Conservation (phyloP, 2,888 invertebrate species). For the Drosophila robusta region DNA sequence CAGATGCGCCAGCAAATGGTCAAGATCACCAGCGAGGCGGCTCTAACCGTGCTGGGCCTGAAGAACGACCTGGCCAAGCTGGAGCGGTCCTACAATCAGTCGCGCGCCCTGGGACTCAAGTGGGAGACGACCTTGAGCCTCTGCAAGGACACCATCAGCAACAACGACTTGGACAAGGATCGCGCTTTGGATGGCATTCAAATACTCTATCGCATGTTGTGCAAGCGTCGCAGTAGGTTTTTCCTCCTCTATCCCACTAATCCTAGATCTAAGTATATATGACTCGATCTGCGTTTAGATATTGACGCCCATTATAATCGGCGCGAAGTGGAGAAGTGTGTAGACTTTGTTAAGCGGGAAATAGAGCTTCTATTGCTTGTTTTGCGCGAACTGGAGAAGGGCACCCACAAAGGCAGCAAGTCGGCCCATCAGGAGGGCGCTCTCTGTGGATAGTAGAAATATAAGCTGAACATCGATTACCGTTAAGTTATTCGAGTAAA, state of each 20-base stretch:
- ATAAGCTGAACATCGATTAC: neutral
- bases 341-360: conserved; percentile 61
- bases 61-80: conserved; percentile 83
- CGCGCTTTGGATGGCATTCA: conserved; percentile 82
- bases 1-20: conserved; percentile 83
- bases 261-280: too few species aligned
- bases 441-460: conserved; percentile 18
- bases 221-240: conserved; percentile 75
- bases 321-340: conserved; percentile 35
- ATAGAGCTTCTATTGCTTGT: conserved; percentile 37
- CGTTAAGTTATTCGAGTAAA: conserved; percentile 10
- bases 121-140: conserved; percentile 83
- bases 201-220: conserved; percentile 78
- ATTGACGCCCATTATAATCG: conserved; percentile 22
- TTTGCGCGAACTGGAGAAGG: conserved; percentile 40
- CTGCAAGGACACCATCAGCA: conserved; percentile 76
- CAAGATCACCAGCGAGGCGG: conserved; percentile 83
- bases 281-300: conserved; percentile 29
- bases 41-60: conserved; percentile 81
- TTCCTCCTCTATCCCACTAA: accelerated
- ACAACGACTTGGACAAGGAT: conserved; percentile 76
- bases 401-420: conserved; percentile 36
- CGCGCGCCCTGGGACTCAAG: conserved; percentile 75
- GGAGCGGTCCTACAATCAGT: conserved; percentile 81
- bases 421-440: conserved; percentile 11